Base-by-base conservation (phyloP, 2,888 invertebrate species). In the Tuta absoluta region DNA sequence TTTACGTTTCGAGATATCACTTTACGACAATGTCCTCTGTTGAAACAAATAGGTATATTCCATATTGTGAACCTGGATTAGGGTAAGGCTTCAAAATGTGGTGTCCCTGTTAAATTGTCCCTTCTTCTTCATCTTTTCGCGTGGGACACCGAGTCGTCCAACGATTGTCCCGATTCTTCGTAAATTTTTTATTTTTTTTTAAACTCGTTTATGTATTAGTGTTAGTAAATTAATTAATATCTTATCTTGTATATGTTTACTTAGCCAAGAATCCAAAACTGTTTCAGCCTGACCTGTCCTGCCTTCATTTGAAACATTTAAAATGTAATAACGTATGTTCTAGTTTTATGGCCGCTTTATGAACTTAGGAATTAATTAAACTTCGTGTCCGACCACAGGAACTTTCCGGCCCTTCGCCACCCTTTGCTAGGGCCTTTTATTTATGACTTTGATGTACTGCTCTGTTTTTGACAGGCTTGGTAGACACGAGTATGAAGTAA, bases 351-450 rank as follows among this genome's bases (percentile, higher is more conserved):
- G 51, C 21, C 23, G 51, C 51, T 51, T 51, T 51, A 51, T 51
- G 14, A 51, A 51, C 51, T 14, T 23, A 12, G 12, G 2, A 21
- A 23, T 51, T 56, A 56, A 56, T 56, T 56, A 56, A 56, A 56
- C n/a, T 23, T n/a, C 24, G 28, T 56, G 53, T 28, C 53, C n/a
- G 28, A 49, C 21, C 21, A 23, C 49, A n/a, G 53, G 53, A n/a
- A 19, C 28, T 56, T 56, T 56, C 14, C 21, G 53, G 53, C 53
- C 53, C 24, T 53, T 49, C 11, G 19, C 21, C 49, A 23, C 21
- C 21, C 21, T 49, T 49, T 49, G 17, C 45, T 5, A 11, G 49
- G 21, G 14, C 53, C 53, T 28, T 56, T 56, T 56, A 28, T 28
- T 56, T 56, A 28, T 28, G 53, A 24, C 53, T 24, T 24, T 53